Percentiles rank a stretch among this genome's conserved stretches.
Conservation (phyloP, 2,797 vertebrate species). For the Melanotaenia maccullochi region DNA sequence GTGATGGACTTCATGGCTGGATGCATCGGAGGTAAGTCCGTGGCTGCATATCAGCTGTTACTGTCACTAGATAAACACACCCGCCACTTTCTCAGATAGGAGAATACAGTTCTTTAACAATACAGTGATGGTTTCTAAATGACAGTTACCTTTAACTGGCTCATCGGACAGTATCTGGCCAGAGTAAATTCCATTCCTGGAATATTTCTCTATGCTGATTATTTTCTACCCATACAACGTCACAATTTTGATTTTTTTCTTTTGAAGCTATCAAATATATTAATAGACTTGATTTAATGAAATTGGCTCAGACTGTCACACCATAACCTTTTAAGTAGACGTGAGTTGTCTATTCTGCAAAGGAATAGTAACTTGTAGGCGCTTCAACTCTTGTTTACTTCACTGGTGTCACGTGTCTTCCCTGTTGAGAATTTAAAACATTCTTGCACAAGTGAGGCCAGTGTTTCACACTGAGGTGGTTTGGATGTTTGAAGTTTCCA, state of each 20-base stretch:
- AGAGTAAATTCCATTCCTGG: not conserved
- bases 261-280: not conserved
- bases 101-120: not conserved
- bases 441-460: slow-evolving; percentile 11
- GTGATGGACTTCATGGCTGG: slow-evolving; percentile 85
- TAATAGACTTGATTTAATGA: not conserved
- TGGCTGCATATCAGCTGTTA: not conserved
- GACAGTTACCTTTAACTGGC: not conserved
- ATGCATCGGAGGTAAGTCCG: slow-evolving; percentile 82
- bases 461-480: not conserved
- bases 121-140: not conserved
- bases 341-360: not conserved
- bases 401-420: not conserved
- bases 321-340: not conserved
- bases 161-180: not conserved
- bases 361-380: not conserved
- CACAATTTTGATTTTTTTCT: too few relatives aligned
- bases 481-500: slow-evolving; percentile 27
- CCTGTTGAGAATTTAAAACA: slow-evolving; percentile 14
- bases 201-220: not conserved
- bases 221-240: not conserved
- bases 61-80: not conserved
- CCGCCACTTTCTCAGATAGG: not conserved
- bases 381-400: slow-evolving; percentile 1
- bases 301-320: not conserved